Percentiles rank a stretch among this genome's conserved stretches.
Evolutionary conservation across 2,888 invertebrate genomes (phyloP).

Genomic region (Corbicula japonica): DNA sequence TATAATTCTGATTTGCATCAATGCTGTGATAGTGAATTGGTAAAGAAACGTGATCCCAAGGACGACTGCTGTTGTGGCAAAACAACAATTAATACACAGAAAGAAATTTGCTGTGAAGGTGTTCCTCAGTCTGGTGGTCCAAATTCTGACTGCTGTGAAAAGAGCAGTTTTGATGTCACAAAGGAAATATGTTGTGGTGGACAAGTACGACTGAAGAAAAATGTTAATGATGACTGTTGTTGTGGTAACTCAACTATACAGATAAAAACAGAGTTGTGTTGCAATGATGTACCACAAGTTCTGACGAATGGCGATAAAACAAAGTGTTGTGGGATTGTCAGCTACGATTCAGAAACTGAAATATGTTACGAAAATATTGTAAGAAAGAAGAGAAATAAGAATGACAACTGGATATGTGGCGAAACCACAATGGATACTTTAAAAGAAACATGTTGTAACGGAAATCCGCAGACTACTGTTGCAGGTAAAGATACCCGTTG

Average conservation of each 20-base stretch:
- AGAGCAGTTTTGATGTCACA: conserved; percentile 44
- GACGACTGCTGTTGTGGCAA: conserved; percentile 61
- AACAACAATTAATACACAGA: conserved; percentile 50
- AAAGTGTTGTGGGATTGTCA: conserved; percentile 48
- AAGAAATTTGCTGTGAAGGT: conserved; percentile 57
- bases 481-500: conserved; percentile 47
- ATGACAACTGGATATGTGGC: conserved; percentile 59
- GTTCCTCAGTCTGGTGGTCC: conserved; percentile 38
- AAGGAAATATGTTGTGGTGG: conserved; percentile 53
- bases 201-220: conserved; percentile 39
- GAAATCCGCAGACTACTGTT: conserved; percentile 41
- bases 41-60: conserved; percentile 33
- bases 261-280: conserved; percentile 49
- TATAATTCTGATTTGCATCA: conserved; percentile 37
- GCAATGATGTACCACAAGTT: conserved; percentile 48
- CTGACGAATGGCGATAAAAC: conserved; percentile 36
- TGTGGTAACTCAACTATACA: conserved; percentile 49
- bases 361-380: conserved; percentile 52
- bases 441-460: conserved; percentile 56
- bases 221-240: conserved; percentile 50
- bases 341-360: conserved; percentile 44
- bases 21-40: conserved; percentile 47
- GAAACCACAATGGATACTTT: conserved; percentile 45
- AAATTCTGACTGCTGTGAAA: conserved; percentile 48
- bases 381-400: conserved; percentile 47